A percentile compares a stretch with the other conserved stretches of the same genome.
These are phyloP conservation scores for Blennius ocellaris DNA, from an alignment of 2,113 vertebrate genomes.

Conservation along the genomic window DNA sequence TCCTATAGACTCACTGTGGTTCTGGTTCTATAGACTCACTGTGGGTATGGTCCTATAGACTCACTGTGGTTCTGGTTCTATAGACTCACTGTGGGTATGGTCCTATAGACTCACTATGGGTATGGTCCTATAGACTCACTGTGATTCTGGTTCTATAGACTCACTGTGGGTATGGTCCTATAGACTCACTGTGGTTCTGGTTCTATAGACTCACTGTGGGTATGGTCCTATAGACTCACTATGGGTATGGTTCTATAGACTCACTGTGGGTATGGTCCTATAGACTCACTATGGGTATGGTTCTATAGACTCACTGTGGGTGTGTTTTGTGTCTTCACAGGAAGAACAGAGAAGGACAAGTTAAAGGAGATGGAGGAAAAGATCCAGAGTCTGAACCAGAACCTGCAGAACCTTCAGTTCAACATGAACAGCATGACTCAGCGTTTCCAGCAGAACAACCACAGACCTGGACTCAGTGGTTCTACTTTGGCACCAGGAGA, in stretches of 20 bases:
- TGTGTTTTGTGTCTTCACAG: slow-evolving; percentile 53
- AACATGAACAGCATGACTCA: slow-evolving; percentile 81
- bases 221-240: no score
- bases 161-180: not conserved
- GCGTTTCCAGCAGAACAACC: slow-evolving; percentile 76
- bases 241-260: not conserved
- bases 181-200: no score
- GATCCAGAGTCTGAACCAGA: slow-evolving; percentile 88
- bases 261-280: not conserved
- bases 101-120: no score
- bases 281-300: not conserved
- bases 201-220: no score
- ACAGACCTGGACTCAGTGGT: slow-evolving; percentile 54
- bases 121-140: not conserved
- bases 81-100: no score
- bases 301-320: not conserved
- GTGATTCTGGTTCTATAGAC: no score
- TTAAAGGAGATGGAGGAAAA: slow-evolving; percentile 89
- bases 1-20: no score
- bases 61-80: no score
- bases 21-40: no score
- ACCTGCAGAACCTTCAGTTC: slow-evolving; percentile 86
- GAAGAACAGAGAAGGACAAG: slow-evolving; percentile 83
- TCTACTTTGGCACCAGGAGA: slow-evolving; percentile 55
- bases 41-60: no score